Conservation (phyloP, 1,140 invertebrate species). For the Drosophila pseudoananassae region DNA sequence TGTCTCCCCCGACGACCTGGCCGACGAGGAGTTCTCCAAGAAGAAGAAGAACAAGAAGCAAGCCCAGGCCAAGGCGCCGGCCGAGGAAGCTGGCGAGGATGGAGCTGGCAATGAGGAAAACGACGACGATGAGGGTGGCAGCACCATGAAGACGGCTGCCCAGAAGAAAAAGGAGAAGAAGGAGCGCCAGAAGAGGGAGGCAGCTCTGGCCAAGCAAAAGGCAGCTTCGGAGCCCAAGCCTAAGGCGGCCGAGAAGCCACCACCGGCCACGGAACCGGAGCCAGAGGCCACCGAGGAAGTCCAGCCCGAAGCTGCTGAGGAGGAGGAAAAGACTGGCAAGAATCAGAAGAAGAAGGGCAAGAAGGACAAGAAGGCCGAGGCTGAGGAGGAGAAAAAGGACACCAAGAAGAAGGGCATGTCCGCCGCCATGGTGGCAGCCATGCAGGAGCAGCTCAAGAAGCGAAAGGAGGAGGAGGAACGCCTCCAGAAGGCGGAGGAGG, state of each 20-base stretch:
- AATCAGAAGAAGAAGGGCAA: slow-evolving; percentile 87
- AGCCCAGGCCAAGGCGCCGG: slow-evolving; percentile 61
- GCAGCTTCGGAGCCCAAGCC: slow-evolving; percentile 86
- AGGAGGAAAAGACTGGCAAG: slow-evolving; percentile 84
- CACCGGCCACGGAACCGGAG: slow-evolving; percentile 68
- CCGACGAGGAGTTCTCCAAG: slow-evolving; percentile 85
- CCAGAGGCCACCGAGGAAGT: slow-evolving; percentile 84
- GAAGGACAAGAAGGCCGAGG: slow-evolving; percentile 86
- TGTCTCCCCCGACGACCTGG: slow-evolving; percentile 80
- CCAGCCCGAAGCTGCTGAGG: slow-evolving; percentile 83
- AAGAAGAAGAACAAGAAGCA: slow-evolving; percentile 85
- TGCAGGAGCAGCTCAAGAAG: slow-evolving; percentile 94
- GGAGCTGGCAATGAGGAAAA: slow-evolving; percentile 71
- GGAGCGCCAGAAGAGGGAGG: slow-evolving; percentile 91
- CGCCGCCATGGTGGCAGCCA: slow-evolving; percentile 91
- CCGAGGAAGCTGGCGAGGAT: slow-evolving; percentile 48
- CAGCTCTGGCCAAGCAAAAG: slow-evolving; percentile 74
- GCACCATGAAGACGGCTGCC: slow-evolving; percentile 91
- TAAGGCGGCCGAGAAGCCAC: slow-evolving; percentile 65
- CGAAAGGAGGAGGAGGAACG: slow-evolving; percentile 96
- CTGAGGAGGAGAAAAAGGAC: slow-evolving; percentile 85
- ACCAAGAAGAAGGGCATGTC: slow-evolving; percentile 88
- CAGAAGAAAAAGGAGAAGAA: slow-evolving; percentile 95
- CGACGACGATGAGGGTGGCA: slow-evolving; percentile 86
- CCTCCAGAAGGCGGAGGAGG: slow-evolving; percentile 91